Conservation (phyloP, 2,888 invertebrate species). For the Plutella xylostella region DNA sequence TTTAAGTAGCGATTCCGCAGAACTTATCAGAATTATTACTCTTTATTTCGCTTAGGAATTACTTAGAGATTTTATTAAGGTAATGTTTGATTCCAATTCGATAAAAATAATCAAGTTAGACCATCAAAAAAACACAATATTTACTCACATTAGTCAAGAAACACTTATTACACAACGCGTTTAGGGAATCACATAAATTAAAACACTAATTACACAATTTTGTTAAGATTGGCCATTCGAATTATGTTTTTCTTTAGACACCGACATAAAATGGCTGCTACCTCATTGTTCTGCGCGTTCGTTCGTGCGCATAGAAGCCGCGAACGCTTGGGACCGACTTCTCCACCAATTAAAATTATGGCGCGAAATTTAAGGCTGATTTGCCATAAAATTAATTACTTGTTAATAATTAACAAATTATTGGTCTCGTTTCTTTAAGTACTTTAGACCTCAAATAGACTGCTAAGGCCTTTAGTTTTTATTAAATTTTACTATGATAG, state of each 20-base stretch:
- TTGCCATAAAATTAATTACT: slow-evolving; percentile 24
- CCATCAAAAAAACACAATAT: slow-evolving; percentile 41
- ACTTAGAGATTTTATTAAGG: no score
- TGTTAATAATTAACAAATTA: no score
- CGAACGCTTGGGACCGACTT: slow-evolving; percentile 69
- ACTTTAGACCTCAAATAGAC: no score
- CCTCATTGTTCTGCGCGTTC: slow-evolving; percentile 72
- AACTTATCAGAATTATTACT: no score
- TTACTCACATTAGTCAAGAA: slow-evolving; percentile 64
- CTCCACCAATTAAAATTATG: slow-evolving; percentile 70
- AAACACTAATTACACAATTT: slow-evolving; percentile 70
- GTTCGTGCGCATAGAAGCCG: slow-evolving; percentile 72
- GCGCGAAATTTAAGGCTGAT: slow-evolving; percentile 67
- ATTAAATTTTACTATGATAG: no score
- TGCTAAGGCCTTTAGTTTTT: no score
- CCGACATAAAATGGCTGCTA: slow-evolving; percentile 70
- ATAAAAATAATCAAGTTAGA: slow-evolving; percentile 6
- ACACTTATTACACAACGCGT: slow-evolving; percentile 57
- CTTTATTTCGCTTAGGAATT: no score
- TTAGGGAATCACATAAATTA: slow-evolving; percentile 67
- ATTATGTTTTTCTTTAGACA: slow-evolving; percentile 70
- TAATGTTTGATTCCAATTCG: background rate
- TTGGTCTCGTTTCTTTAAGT: no score
- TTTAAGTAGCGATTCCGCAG: background rate
- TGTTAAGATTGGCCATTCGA: slow-evolving; percentile 70